A percentile compares a stretch with the other conserved stretches of the same genome.
Conservation (phyloP, 1,140 invertebrate genomes). For the Drosophila erecta region DNA sequence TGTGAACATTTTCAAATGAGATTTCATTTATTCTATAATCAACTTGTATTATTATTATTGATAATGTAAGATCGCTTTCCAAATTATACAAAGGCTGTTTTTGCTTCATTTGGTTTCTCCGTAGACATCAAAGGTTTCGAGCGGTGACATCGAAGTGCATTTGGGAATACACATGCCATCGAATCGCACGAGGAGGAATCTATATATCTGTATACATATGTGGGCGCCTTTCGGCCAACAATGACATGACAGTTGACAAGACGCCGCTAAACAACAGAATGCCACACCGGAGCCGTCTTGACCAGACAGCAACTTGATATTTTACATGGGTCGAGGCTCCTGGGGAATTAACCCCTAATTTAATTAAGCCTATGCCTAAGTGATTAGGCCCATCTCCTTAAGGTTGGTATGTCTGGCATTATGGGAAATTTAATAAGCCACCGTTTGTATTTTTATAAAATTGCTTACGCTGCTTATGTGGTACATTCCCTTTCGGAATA, state of each 20-base stretch:
- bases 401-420: neutral
- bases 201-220: neutral
- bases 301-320: conserved; percentile 17
- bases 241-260: conserved; percentile 68
- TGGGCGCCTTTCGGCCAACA: conserved; percentile 22
- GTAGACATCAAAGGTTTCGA: conserved; percentile 32
- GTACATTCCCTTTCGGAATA: conserved; percentile 15
- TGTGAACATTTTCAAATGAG: too few relatives aligned
- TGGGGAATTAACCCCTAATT: conserved; percentile 32
- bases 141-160: conserved; percentile 49
- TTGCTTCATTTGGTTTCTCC: neutral
- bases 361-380: conserved; percentile 14
- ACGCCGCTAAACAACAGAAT: conserved; percentile 29
- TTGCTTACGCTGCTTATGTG: conserved; percentile 11
- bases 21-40: too few relatives aligned
- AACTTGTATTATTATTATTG: too few relatives aligned
- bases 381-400: neutral
- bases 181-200: neutral
- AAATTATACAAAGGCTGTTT: too few relatives aligned
- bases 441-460: conserved; percentile 2
- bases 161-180: conserved; percentile 27
- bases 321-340: conserved; percentile 23
- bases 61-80: too few relatives aligned
- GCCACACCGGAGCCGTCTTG: conserved; percentile 6
- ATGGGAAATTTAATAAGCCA: conserved; percentile 6